These are phyloP conservation scores for Acleris laterana DNA, from an alignment of 2,888 invertebrate species.

Conservation along the genomic window DNA sequence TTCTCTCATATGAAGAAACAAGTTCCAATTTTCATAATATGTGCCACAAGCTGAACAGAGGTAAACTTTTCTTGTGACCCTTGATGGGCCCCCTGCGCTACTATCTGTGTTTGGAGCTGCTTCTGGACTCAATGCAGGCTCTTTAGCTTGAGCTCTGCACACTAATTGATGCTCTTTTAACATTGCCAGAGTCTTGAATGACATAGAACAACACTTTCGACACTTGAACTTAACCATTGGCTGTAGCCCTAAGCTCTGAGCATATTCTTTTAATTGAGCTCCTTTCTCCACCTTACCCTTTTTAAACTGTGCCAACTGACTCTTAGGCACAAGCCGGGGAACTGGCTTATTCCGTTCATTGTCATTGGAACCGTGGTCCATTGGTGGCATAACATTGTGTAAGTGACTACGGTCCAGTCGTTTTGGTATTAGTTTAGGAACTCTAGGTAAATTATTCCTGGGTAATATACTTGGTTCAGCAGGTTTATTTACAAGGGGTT, in stretches of 20 bases:
- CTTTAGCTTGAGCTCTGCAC: slow-evolving; percentile 82
- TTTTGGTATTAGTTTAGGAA: slow-evolving; percentile 74
- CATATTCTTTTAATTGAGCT: slow-evolving; percentile 85
- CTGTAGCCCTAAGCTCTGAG: slow-evolving; percentile 89
- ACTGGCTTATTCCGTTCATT: slow-evolving; percentile 77
- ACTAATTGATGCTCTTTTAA: slow-evolving; percentile 88
- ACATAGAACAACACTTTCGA: slow-evolving; percentile 88
- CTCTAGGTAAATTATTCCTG: slow-evolving; percentile 56
- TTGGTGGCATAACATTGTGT: slow-evolving; percentile 67
- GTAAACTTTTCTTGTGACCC: slow-evolving; percentile 91
- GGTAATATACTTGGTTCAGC: slow-evolving; percentile 61
- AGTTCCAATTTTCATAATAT: slow-evolving; percentile 94
- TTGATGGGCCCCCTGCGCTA: slow-evolving; percentile 74
- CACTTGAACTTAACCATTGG: slow-evolving; percentile 90
- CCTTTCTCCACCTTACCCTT: slow-evolving; percentile 75
- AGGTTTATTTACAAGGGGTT: slow-evolving; percentile 59
- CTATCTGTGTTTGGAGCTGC: slow-evolving; percentile 64
- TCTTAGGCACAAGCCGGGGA: slow-evolving; percentile 78
- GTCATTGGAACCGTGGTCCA: slow-evolving; percentile 53
- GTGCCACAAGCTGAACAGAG: slow-evolving; percentile 92
- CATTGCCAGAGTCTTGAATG: slow-evolving; percentile 86
- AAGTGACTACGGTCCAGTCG: slow-evolving; percentile 62
- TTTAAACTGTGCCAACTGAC: slow-evolving; percentile 74
- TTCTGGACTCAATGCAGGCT: slow-evolving; percentile 72
- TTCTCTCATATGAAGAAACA: slow-evolving; percentile 93